phyloP scores from a whole-genome alignment of 1,140 invertebrate genomes.

The Macrosteles quadrilineatus region DNA sequence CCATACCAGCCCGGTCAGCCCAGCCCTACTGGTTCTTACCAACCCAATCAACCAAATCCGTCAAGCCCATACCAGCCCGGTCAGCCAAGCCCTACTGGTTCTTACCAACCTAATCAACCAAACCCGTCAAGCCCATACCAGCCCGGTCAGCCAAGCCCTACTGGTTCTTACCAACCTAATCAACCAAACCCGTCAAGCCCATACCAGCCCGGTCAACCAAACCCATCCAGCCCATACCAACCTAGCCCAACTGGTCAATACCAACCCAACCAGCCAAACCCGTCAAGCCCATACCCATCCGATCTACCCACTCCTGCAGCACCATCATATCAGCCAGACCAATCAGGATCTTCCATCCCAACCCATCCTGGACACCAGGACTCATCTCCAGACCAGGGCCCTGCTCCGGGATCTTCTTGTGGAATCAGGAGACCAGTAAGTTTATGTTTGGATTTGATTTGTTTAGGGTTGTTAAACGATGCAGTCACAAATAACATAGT shows the following conservation, averaged over 20 bases:
- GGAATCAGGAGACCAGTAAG: conserved; percentile 52
- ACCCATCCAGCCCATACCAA: conserved; percentile 49
- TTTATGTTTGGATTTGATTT: no score
- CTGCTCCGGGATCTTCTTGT: conserved; percentile 45
- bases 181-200: conserved; percentile 35
- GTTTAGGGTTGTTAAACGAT: background rate
- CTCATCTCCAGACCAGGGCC: background rate
- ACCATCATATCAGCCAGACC: conserved; percentile 25
- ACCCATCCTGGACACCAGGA: no score
- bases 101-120: conserved; percentile 39
- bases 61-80: conserved; percentile 37
- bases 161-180: conserved; percentile 32
- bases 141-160: conserved; percentile 35
- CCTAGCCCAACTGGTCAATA: conserved; percentile 50
- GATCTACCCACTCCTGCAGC: conserved; percentile 31
- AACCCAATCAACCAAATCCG: conserved; percentile 18
- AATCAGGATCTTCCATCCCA: no score
- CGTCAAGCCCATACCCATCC: conserved; percentile 17
- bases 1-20: conserved; percentile 30
- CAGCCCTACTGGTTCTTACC: conserved; percentile 30
- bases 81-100: background rate
- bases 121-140: background rate
- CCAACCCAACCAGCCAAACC: no score
- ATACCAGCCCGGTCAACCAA: conserved; percentile 31
- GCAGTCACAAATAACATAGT: no score